Evolutionary conservation across 2,888 invertebrate species (phyloP), one percentile per base, ranked within the genome.

Genomic region (Nephrotoma guestfalica): DNA sequence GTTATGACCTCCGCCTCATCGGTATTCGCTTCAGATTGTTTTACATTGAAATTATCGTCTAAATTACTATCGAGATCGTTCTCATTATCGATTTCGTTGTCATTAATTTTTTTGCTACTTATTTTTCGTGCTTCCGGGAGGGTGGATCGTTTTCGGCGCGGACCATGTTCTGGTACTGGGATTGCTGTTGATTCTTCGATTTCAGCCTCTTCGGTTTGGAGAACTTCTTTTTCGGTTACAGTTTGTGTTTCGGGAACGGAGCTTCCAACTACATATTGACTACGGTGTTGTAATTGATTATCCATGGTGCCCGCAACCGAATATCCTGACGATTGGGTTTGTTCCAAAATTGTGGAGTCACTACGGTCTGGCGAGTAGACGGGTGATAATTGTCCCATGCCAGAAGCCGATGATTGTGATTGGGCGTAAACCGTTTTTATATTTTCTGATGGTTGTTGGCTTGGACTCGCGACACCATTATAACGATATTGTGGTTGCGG

Each of bases 181-280:
- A 93, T 93, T 0, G 94, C 93, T 1, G 94, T 93, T 1, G 91
- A 93, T 43, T 92, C 91, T 87, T 93, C 93, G 15, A 7, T 91
- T 87, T 93, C 93, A 6, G 30, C 11, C 88, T 87, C 86, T 6
- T 71, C 71, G 9, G 11, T 18, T 7, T 71, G 30, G 41, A 30
- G 1, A 30, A 15, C 91, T 87, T 93, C 93, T 11, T 42, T 42
- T 88, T 87, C 86, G 6, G 88, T 86, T 45, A 87, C 86, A 7
- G 85, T 83, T 41, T 83, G 86, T 7, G 83, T 83, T 6, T 86
- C 86, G 43, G 88, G 88, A 7, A 88, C n/a, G 71, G 94, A 92
- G 88, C 93, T 94, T 0, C 94, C 95, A 1, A 95, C 95, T 0
- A 95, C 94, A 90, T 95, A 95, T 89, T 94, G 93, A 86, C 91